Evolutionary conservation across 2,797 vertebrate species (phyloP), one percentile per base, ranked within the genome.

Genomic region (Anableps anableps): DNA sequence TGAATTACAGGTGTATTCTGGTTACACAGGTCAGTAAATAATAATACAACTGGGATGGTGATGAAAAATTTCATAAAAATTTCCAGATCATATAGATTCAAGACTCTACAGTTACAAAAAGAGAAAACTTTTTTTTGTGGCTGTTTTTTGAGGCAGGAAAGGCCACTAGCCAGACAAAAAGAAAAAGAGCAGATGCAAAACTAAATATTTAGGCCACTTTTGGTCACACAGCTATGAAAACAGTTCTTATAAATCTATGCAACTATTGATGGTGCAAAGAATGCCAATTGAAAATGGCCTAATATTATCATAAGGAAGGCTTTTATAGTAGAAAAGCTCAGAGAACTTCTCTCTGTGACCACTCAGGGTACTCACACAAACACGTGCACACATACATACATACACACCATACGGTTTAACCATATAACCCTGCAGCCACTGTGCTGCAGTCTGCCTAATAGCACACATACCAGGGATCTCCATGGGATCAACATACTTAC

Each of bases 391-490:
- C 80, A 82, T 77, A 68, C 75, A 66, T 70, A 77, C 72, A 73
- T 76, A 75, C 36, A 71, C 58, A 74, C 21, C 88, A 75, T 79
- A 85, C 8, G 16, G 78, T 85, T 90, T 78, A 89, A 90, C 78
- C 7, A 17, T 87, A 74, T 74, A 85, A 81, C 84, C 83, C 89
- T 83, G 86, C 79, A 81, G 85, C 80, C 71, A 66, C 53, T 82
- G 87, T 82, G 81, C 76, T 74, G 78, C 16, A 60, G 84, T 78
- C 83, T 77, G 86, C 78, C 92, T 93, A 93, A 93, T 94, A 92
- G 88, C 87, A 82, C 34, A 47, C 93, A 94, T 94, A 91, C 92
- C 89, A 88, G 88, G 79, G 79, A 81, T 93, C 93, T 90, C 93
- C 74, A 91, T 3, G 86, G 91, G 86, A 91, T 87, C 83, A 75